Conservation (phyloP, 2,888 invertebrate genomes). For the Vanessa cardui region DNA sequence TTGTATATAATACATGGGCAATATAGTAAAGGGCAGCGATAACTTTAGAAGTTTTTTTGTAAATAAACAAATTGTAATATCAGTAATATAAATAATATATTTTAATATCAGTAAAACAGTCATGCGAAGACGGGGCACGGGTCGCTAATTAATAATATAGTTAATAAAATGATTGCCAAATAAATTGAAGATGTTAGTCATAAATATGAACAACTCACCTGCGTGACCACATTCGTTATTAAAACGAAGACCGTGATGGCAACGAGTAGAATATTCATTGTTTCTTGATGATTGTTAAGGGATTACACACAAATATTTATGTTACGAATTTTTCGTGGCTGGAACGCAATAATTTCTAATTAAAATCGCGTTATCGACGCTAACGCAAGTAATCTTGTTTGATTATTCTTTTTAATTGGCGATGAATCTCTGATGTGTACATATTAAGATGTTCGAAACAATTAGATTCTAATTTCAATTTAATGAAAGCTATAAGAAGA, state of each 20-base stretch:
- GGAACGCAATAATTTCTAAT: not conserved
- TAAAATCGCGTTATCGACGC: slow-evolving; percentile 7
- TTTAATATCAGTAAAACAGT: no score
- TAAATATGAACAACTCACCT: slow-evolving; percentile 15
- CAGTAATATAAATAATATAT: no score
- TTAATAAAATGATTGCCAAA: no score
- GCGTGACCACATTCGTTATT: slow-evolving; percentile 5
- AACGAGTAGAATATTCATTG: slow-evolving; percentile 7
- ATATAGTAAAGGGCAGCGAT: no score
- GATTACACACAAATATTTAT: not conserved
- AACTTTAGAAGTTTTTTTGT: no score
- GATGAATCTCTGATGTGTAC: not conserved
- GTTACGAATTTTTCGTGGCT: not conserved
- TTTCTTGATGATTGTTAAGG: not conserved
- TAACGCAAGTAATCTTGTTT: not conserved
- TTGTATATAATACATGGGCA: no score
- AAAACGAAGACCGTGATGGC: slow-evolving; percentile 4
- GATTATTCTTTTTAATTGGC: not conserved
- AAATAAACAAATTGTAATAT: no score
- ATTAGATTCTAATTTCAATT: no score
- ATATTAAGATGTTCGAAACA: no score
- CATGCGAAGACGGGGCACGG: no score
- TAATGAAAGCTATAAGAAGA: no score
- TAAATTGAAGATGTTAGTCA: not conserved
- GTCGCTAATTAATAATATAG: no score